phyloP scores from a whole-genome alignment of 2,888 invertebrate genomes.

The Sclerodermus sp. region DNA sequence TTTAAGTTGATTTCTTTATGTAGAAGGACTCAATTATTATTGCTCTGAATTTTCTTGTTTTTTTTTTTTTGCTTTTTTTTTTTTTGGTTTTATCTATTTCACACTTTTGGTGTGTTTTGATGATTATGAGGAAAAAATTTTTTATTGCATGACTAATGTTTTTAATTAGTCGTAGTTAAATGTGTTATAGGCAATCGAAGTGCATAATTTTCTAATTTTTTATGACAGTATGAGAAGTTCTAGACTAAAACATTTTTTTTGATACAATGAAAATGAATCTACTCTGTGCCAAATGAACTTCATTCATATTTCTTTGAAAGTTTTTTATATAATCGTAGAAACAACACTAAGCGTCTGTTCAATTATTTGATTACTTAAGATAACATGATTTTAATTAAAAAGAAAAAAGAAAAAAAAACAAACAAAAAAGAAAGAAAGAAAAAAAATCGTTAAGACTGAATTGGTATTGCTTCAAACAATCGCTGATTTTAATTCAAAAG shows the following conservation, averaged over 20 bases:
- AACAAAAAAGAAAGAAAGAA: too few species aligned
- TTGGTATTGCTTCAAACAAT: conserved; percentile 27
- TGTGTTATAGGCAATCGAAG: conserved; percentile 40
- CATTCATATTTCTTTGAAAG: too few species aligned
- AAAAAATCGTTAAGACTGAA: conserved; percentile 44
- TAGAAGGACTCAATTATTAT: conserved; percentile 41
- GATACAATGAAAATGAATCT: conserved; percentile 45
- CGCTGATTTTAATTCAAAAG: conserved; percentile 26
- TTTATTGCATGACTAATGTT: too few species aligned
- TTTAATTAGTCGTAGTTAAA: conserved; percentile 41
- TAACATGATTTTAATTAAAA: too few species aligned
- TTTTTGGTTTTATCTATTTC: too few species aligned
- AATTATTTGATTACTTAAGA: too few species aligned
- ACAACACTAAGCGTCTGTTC: neutral
- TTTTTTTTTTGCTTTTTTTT: conserved; percentile 7
- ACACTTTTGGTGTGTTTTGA: too few species aligned
- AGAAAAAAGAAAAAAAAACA: too few species aligned
- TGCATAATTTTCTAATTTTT: conserved; percentile 1
- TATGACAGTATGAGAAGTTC: conserved; percentile 34
- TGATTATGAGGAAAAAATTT: too few species aligned
- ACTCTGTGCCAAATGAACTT: conserved; percentile 49
- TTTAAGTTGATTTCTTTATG: conserved; percentile 7
- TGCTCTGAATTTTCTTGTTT: conserved; percentile 9
- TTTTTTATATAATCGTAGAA: too few species aligned
- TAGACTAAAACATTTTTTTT: conserved; percentile 43